Evolutionary conservation across 2,113 vertebrate genomes (phyloP).

Genomic region (Gallinago paraguaiae): DNA sequence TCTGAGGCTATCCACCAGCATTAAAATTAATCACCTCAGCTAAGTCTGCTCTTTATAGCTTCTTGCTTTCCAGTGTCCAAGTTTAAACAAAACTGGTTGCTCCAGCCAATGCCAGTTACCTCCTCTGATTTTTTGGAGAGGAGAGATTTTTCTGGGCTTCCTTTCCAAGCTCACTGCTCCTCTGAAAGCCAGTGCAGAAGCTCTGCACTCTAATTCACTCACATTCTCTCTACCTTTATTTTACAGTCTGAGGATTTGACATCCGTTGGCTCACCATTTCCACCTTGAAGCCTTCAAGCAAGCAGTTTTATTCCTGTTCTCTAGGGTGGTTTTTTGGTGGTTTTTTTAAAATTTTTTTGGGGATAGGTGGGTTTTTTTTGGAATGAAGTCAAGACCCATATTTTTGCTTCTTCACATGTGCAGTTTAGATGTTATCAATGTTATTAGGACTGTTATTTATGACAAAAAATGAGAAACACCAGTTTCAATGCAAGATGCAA

Average conservation of each 20-base stretch:
- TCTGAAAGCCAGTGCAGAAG: background rate
- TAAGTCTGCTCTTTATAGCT: constrained; percentile 1
- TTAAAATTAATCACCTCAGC: constrained; percentile 43
- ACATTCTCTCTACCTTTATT: background rate
- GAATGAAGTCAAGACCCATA: background rate
- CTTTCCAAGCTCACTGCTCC: background rate
- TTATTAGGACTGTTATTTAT: background rate
- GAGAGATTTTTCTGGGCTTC: background rate
- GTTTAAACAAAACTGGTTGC: background rate
- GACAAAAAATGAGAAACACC: background rate
- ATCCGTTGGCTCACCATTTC: background rate
- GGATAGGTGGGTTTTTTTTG: background rate
- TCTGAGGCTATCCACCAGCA: constrained; percentile 22
- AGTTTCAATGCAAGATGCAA: background rate
- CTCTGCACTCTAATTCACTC: background rate
- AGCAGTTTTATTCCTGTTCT: background rate
- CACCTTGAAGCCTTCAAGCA: background rate
- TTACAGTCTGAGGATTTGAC: background rate
- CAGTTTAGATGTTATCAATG: background rate
- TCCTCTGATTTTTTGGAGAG: background rate
- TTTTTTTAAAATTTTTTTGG: background rate
- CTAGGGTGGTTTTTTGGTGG: background rate
- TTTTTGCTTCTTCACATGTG: background rate
- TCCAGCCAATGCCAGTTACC: background rate
- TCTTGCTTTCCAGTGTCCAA: background rate